These are phyloP conservation scores for Blera fallax DNA, from an alignment of 2,888 invertebrate genomes.

Conservation along the genomic window DNA sequence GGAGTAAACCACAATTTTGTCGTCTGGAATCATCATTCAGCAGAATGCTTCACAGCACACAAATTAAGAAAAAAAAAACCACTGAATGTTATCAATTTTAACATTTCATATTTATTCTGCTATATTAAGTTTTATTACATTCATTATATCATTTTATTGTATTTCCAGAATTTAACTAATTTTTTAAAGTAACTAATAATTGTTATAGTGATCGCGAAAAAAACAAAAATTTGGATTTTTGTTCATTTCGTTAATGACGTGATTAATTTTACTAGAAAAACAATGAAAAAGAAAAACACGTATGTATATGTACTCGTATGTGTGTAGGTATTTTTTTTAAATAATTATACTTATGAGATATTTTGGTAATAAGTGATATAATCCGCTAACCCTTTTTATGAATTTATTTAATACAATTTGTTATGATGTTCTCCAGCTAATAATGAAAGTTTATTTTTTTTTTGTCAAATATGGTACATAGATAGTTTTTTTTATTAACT, in stretches of 20 bases:
- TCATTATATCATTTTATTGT: constrained; percentile 20
- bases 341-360: background rate
- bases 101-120: constrained; percentile 57
- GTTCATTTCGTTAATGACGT: background rate
- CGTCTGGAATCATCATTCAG: too few relatives aligned
- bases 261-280: background rate
- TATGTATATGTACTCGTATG: too few relatives aligned
- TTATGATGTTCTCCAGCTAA: background rate
- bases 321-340: background rate
- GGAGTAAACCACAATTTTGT: too few relatives aligned
- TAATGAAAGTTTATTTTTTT: background rate
- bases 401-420: background rate
- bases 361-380: background rate
- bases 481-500: constrained; percentile 4
- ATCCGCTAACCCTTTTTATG: too few relatives aligned
- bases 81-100: constrained; percentile 23
- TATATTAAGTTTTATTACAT: constrained; percentile 57
- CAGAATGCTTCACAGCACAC: too few relatives aligned
- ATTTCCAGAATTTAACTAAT: background rate
- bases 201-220: background rate
- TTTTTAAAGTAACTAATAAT: background rate
- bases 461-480: background rate
- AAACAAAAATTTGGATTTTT: background rate
- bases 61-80: background rate
- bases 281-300: background rate